Conservation (phyloP, 2,888 invertebrate species). For the Drosophila helvetica region DNA sequence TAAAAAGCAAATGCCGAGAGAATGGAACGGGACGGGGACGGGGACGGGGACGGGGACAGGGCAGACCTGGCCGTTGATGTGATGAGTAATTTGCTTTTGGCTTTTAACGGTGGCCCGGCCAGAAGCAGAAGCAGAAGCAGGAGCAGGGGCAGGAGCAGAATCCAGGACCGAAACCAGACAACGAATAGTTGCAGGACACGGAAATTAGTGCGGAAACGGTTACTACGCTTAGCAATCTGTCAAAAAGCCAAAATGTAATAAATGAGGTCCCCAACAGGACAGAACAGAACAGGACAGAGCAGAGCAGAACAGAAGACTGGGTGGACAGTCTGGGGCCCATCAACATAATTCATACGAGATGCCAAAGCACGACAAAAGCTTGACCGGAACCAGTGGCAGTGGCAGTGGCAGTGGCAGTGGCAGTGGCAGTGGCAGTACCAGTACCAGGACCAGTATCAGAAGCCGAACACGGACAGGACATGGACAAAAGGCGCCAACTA, state of each 20-base stretch:
- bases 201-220: conserved; percentile 76
- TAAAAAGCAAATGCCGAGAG: conserved; percentile 58
- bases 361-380: conserved; percentile 63
- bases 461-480: background rate
- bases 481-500: conserved; percentile 55
- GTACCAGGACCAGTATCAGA: too few relatives aligned
- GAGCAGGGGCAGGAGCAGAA: background rate
- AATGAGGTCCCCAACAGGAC: conserved; percentile 53
- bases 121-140: background rate
- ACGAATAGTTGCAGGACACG: conserved; percentile 71
- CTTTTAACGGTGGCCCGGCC: conserved; percentile 71
- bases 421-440: too few relatives aligned
- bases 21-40: background rate
- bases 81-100: conserved; percentile 82
- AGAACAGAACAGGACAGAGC: background rate
- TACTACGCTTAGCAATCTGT: conserved; percentile 77
- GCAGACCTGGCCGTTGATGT: conserved; percentile 73
- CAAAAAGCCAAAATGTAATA: conserved; percentile 79
- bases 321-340: conserved; percentile 39
- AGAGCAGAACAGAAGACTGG: background rate
- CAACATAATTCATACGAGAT: conserved; percentile 72
- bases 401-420: background rate
- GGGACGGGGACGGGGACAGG: background rate
- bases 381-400: conserved; percentile 13
- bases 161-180: conserved; percentile 20